phyloP scores from a whole-genome alignment of 2,113 vertebrate species.

The Merops nubicus region DNA sequence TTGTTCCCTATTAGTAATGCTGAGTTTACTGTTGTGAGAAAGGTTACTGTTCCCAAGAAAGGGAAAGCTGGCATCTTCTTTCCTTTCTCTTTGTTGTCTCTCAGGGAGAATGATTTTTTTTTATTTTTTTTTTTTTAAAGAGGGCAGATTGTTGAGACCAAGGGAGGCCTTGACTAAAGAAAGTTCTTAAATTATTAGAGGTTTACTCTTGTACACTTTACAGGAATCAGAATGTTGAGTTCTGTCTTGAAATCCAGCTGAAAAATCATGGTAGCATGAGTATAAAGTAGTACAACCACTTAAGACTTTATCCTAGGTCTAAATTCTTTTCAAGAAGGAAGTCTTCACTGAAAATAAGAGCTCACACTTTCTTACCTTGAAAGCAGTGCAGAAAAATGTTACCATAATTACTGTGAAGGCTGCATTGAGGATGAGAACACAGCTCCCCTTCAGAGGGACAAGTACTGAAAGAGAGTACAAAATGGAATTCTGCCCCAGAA shows the following conservation, averaged over 20 bases:
- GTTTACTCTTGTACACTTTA: not conserved
- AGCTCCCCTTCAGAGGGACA: not conserved
- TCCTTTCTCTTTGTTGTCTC: not conserved
- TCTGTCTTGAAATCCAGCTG: not conserved
- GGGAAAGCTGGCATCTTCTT: not conserved
- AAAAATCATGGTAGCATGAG: not conserved
- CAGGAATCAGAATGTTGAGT: not conserved
- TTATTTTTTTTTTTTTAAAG: not conserved
- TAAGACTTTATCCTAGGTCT: not conserved
- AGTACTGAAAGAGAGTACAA: not conserved
- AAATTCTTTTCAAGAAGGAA: not conserved
- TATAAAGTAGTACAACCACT: not conserved
- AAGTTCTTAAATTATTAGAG: not conserved
- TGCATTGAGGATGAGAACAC: not conserved
- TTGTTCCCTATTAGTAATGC: rapidly evolving
- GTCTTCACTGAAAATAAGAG: not conserved
- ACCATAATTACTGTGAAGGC: not conserved
- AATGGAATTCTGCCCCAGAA: not conserved
- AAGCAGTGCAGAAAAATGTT: not conserved
- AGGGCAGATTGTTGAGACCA: not conserved
- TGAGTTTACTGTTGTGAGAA: not conserved
- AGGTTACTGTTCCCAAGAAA: too few species aligned
- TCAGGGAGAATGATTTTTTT: not conserved
- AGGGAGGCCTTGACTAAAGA: not conserved
- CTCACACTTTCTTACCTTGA: not conserved